Conservation (phyloP, 2,888 invertebrate genomes). For the Pterobdella sp. region DNA sequence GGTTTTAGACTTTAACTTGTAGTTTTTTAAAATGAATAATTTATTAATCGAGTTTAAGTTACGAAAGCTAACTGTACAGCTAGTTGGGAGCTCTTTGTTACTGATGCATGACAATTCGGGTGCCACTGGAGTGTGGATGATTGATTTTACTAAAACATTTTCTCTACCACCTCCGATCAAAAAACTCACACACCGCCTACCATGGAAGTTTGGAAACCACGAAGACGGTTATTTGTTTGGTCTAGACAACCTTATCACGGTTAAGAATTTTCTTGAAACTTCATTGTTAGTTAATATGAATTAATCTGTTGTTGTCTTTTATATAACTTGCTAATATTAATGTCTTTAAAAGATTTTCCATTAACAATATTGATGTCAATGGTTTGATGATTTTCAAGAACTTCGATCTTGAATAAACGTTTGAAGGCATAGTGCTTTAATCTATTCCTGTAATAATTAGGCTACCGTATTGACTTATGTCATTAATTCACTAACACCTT, state of each 20-base stretch:
- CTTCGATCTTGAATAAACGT: too few species aligned
- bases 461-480: too few species aligned
- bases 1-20: not conserved
- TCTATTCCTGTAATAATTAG: too few species aligned
- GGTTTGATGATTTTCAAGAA: too few species aligned
- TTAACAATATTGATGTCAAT: too few species aligned
- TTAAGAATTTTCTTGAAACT: too few species aligned
- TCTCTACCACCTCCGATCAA: conserved; percentile 53
- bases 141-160: conserved; percentile 90
- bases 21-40: not conserved
- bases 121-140: conserved; percentile 80
- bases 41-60: not conserved
- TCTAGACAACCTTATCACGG: conserved; percentile 73
- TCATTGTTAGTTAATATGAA: too few species aligned
- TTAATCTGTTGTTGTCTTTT: too few species aligned
- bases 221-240: conserved; percentile 91
- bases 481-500: too few species aligned
- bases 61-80: conserved; percentile 36
- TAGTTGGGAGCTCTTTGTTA: conserved; percentile 70
- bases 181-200: conserved; percentile 67
- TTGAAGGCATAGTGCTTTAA: too few species aligned
- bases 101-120: conserved; percentile 81
- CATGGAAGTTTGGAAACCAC: conserved; percentile 87
- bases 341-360: too few species aligned
- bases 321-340: too few species aligned